These are phyloP conservation scores for Pan paniscus DNA, from an alignment of 2,113 vertebrate species.

Conservation along the genomic window DNA sequence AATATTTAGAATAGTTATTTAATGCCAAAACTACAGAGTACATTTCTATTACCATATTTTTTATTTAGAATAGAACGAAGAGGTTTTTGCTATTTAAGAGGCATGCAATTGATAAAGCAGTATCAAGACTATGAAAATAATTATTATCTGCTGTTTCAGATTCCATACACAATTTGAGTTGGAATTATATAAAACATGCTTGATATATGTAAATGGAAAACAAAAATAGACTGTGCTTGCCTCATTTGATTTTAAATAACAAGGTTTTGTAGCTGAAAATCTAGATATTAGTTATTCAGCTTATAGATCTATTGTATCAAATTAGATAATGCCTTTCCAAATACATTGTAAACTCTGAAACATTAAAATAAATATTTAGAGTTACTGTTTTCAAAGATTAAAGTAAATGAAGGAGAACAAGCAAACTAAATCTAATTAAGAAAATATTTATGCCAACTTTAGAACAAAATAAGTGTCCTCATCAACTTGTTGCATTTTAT, in stretches of 20 bases:
- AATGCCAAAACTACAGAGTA: not conserved
- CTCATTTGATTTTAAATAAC: conserved; percentile 22
- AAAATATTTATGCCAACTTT: not conserved
- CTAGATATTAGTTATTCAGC: not conserved
- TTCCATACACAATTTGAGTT: not conserved
- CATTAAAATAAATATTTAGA: not conserved
- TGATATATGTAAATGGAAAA: conserved; percentile 5
- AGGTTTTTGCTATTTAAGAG: not conserved
- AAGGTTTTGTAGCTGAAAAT: conserved; percentile 18
- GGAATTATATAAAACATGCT: not conserved
- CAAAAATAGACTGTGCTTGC: conserved; percentile 35
- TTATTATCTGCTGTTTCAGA: not conserved
- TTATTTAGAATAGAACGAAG: not conserved
- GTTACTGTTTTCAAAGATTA: conserved; percentile 27
- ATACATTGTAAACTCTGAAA: conserved; percentile 18
- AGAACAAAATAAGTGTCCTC: not conserved
- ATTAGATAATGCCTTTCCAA: conserved; percentile 33
- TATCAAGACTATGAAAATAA: not conserved
- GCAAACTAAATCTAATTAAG: not conserved
- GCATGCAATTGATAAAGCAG: not conserved
- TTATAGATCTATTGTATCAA: conserved; percentile 27
- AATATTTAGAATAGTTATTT: not conserved
- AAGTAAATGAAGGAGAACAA: not conserved
- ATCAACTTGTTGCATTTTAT: not conserved
- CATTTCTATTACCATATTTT: not conserved